These are phyloP conservation scores for Chaetorhynchus papuensis DNA, from an alignment of 2,113 vertebrate species.

Conservation along the genomic window DNA sequence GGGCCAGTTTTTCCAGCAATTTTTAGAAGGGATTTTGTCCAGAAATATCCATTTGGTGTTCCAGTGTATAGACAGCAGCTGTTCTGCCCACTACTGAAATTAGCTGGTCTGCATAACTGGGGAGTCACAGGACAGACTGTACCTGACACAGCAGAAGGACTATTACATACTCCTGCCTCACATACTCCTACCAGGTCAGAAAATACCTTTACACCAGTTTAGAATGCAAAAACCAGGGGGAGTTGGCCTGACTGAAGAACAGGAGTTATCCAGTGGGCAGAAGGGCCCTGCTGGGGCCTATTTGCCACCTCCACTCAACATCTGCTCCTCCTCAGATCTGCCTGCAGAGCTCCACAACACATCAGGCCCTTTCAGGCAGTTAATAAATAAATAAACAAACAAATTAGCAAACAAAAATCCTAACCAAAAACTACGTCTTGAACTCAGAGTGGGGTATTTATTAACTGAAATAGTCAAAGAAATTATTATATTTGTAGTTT, in stretches of 20 bases:
- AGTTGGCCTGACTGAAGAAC: neutral
- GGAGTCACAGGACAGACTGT: neutral
- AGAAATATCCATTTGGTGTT: neutral
- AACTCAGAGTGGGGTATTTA: neutral
- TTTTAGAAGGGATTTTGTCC: neutral
- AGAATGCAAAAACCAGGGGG: neutral
- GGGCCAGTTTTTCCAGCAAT: neutral
- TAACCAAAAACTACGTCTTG: neutral
- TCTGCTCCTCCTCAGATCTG: neutral
- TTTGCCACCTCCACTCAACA: neutral
- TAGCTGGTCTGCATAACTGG: neutral
- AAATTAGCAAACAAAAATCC: neutral
- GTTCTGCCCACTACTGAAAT: neutral
- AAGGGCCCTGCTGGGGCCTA: fast-evolving
- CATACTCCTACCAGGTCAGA: neutral
- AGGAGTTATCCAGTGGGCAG: neutral
- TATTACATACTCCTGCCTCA: neutral
- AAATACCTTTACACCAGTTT: neutral
- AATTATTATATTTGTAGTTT: neutral
- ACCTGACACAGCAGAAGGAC: neutral
- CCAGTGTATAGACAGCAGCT: neutral
- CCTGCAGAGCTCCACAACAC: neutral
- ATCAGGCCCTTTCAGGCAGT: neutral
- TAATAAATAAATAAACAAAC: neutral
- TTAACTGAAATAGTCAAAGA: neutral